Base-by-base conservation (phyloP, 2,113 vertebrate genomes). In the Crocuta crocuta region DNA sequence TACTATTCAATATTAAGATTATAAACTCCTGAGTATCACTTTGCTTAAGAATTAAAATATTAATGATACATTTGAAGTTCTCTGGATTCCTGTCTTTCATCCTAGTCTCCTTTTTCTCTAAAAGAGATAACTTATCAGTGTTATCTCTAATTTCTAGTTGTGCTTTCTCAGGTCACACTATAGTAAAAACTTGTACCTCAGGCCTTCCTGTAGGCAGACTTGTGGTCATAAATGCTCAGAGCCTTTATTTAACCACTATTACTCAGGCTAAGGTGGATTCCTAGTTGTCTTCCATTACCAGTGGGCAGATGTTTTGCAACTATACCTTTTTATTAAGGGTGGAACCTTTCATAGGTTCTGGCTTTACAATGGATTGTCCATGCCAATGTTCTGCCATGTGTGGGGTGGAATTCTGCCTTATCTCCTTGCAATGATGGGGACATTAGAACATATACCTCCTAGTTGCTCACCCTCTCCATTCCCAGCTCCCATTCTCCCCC, bases 121-220 rank as follows among this genome's bases (percentile, higher is more conserved):
- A 58, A 55, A 81, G 45, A 76, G 16, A 91, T 58, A 85, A 90
- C 21, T 35, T 61, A 73, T 85, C 65, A 78, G 11, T 88, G 55
- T 63, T 31, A 82, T 39, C 23, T 94, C 87, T 68, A 48, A 89
- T 58, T 80, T 94, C 58, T 66, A 4, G 68, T 68, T 95, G 10
- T 31, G 16, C 21, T 95, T 97, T 95, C 19, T 35, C 17, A 78
- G 31, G 53, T 53, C 45, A 88, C 35, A 84, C 28, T 82, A 16
- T 24, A 53, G 87, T 95, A 83, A 96, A 97, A 83, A 13, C 28
- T 71, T 90, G 73, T 71, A 66, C 24, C 55, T 85, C 11, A 66
- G 24, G 12, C 19, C 21, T 94, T 79, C 43, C 68, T 93, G 63
- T 53, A 81, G 68, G 10, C n/a, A 96, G 24, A 78, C 31, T 78